Base-by-base conservation (phyloP, 1,140 invertebrate genomes). In the Bactericera cockerelli region DNA sequence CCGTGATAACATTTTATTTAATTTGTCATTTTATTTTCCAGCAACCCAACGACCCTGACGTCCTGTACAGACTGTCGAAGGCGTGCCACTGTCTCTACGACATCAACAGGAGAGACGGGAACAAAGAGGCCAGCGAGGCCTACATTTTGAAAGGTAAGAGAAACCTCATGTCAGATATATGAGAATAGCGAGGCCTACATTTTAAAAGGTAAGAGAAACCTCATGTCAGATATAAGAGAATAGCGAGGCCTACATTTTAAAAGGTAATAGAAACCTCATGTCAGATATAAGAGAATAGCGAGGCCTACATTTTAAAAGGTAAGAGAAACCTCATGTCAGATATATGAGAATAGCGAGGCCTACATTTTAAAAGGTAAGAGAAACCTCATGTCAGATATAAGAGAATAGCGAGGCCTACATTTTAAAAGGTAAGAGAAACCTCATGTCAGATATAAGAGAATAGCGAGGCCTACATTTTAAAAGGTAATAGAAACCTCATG, bases 1-100 rank as follows among this genome's bases (percentile, higher is more conserved):
- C n/a, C n/a, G 28, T 31, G 28, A 4, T 31, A 13, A 31, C 28
- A 31, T 31, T 31, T 6, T n/a, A n/a, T n/a, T 31, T 31, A 31
- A 31, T 31, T 31, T 31, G 13, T 16, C 19, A 49, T 49, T 16
- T 49, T 4, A n/a, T n/a, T 49, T 49, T 49, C 4, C 42, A 49
- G 42, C 42, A 49, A 49, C 42, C 42, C 19, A 64, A 71, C 61
- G 69, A 74, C 68, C 63, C 74, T 31, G 76, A 81, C 61, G 71
- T 83, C 63, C 70, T 81, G 38, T 89, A 84, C 83, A 72, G 85
- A 64, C 70, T 84, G 39, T 79, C 81, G 26, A 85, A 81, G 70
- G 76, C 78, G 22, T 79, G 78, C 66, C 76, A 79, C 67, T 68
- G 77, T 64, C 70, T 77, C 69, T 71, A 76, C 1, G 69, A 72